Evolutionary conservation across 53 echinoderm and acorn worm genomes (phyloP).

Genomic region (Glandiceps talaboti): DNA sequence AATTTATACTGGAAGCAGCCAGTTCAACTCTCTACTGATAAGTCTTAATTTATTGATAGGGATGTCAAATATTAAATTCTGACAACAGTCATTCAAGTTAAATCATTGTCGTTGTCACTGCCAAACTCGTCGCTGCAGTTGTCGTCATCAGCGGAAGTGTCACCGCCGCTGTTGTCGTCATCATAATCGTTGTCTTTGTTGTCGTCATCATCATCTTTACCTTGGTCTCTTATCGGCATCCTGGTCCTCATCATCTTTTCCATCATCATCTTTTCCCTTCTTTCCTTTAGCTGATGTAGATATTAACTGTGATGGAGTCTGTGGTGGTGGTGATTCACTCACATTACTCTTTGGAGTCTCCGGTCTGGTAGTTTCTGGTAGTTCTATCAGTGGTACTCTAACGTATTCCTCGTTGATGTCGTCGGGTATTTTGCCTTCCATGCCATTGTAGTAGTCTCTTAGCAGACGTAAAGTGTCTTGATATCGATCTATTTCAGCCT

Average conservation of each 20-base stretch:
- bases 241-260: constrained; percentile 39
- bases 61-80: no score
- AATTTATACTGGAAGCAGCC: no score
- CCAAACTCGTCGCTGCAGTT: no score
- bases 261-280: constrained; percentile 70
- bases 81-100: no score
- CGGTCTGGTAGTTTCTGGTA: constrained; percentile 54
- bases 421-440: constrained; percentile 96
- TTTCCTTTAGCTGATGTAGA: constrained; percentile 61
- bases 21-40: no score
- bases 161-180: no score
- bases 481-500: constrained; percentile 94
- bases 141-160: no score
- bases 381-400: constrained; percentile 90
- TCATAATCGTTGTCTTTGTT: no score
- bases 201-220: no score
- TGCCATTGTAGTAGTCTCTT: constrained; percentile 94
- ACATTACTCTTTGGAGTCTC: constrained; percentile 39
- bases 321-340: constrained; percentile 19
- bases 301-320: constrained; percentile 3
- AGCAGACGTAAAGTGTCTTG: constrained; percentile 88
- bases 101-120: no score
- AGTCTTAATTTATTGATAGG: no score
- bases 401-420: constrained; percentile 58
- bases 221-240: no score